Evolutionary conservation across 2,113 vertebrate genomes (phyloP), one percentile per base, ranked within the genome.

Genomic region (Nerophis ophidion): DNA sequence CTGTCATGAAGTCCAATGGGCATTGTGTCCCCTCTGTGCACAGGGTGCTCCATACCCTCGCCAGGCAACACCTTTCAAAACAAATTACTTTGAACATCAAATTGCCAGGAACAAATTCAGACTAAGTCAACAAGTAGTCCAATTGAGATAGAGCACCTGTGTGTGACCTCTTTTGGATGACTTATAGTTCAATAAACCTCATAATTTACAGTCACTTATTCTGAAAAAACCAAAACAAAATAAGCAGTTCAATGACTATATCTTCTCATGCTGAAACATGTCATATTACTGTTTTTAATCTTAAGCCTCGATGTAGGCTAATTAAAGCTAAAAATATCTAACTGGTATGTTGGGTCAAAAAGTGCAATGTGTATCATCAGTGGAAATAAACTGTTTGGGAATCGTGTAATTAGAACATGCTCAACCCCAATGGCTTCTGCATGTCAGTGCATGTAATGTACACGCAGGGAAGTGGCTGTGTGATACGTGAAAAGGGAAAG

Each of bases 1-100:
- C 92, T 90, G 83, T 93, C 92, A 75, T 82, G 90, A 40, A 92
- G 88, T 79, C 88, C 84, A 26, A 92, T 78, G 78, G 91, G 88
- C 88, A 93, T 87, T 26, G 91, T 80, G 77, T 95, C 92, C 74
- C 89, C 93, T 83, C 92, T 86, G 84, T 92, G 90, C 52, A 91
- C 78, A 89, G 91, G 91, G 86, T 86, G 88, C 85, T 93, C 93
- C 93, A 93, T 92, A 81, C 87, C 81, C 63, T 88, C 85, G 65
- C 82, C 82, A 59, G 44, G 26, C 57, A 8, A 16, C 45, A 59
- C 57, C 57, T 59, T 35, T 7, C 13, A 47, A 59, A 47, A 47
- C 10, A 8, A 34, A 36, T 5, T 46, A 7, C 42, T 45, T 4
- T 14, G 14, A 35, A 47, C 13, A 15, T 57, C 38, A 19, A 9